Evolutionary conservation across 2,888 invertebrate species (phyloP), one percentile per base, ranked within the genome.

Genomic region (Drosophila leonis): DNA sequence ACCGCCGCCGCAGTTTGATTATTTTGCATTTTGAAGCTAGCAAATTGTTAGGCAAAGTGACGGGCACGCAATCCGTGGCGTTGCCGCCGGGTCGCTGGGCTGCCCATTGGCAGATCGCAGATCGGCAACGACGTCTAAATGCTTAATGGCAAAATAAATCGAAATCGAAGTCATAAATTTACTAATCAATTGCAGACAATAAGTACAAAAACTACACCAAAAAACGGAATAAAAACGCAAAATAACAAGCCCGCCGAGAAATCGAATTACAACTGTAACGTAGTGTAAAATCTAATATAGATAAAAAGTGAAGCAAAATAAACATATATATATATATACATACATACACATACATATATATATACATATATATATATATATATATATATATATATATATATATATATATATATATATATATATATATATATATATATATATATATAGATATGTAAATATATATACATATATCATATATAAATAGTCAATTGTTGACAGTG

Each of bases 61-160:
- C 75, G 72, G 71, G 63, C 66, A 65, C 80, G 70, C 76, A 69
- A 79, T 69, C 72, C 84, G 84, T 73, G 84, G 78, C 85, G 78
- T 75, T 79, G 80, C 85, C 88, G 83, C 82, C 85, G 82, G 85
- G 65, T 77, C 75, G 80, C 78, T 65, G 68, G 29, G 13, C 78
- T 70, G 81, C 76, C 61, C 57, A 65, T 64, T 69, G 48, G 29
- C 48, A 48, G 48, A 49, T 49, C 29, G 71, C 80, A 66, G 80
- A 74, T 82, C 68, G 74, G 72, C 74, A 83, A 49, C 31, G 13
- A 49, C 20, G 49, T 49, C 31, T 8, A 33, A 8, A 13, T 31
- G 18, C 24, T 31, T 49, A 18, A 7, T 1, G 12, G 15, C 7
- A 13, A n/a, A 29, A 3, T 8, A 15, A n/a, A 29, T 29, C 5